These are phyloP conservation scores for Drosophila obscura DNA, from an alignment of 1,140 invertebrate genomes.

Conservation along the genomic window DNA sequence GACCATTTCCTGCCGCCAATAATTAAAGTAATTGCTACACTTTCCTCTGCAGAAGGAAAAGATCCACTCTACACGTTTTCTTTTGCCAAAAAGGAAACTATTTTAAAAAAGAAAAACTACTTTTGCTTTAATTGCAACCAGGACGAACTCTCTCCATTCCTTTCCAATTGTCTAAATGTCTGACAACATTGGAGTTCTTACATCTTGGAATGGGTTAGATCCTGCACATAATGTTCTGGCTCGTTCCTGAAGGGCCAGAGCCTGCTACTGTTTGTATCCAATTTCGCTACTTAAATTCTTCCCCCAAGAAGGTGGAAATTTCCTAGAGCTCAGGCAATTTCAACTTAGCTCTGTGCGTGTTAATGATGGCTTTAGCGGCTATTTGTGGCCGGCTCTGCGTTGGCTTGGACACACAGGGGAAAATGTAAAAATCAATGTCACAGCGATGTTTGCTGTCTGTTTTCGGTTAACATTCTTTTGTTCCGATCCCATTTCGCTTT, in stretches of 20 bases:
- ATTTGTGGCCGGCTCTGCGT: slow-evolving; percentile 69
- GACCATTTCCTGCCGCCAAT: slow-evolving; percentile 80
- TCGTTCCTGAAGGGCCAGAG: slow-evolving; percentile 38
- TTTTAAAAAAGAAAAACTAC: slow-evolving; percentile 81
- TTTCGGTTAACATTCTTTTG: slow-evolving; percentile 78
- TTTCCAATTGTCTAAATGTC: slow-evolving; percentile 57
- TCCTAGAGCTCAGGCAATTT: slow-evolving; percentile 8
- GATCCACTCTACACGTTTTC: slow-evolving; percentile 33
- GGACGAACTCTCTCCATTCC: slow-evolving; percentile 39
- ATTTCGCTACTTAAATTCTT: slow-evolving; percentile 67
- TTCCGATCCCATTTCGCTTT: slow-evolving; percentile 60
- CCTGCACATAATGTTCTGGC: slow-evolving; percentile 7
- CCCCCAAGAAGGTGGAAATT: slow-evolving; percentile 3
- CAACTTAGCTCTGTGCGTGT: slow-evolving; percentile 58
- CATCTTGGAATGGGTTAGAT: slow-evolving; percentile 28
- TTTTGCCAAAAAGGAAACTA: slow-evolving; percentile 78
- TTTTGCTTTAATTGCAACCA: slow-evolving; percentile 80
- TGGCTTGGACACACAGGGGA: slow-evolving; percentile 33
- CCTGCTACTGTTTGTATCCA: slow-evolving; percentile 77
- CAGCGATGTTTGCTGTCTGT: slow-evolving; percentile 78
- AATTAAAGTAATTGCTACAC: slow-evolving; percentile 82
- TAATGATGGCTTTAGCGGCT: slow-evolving; percentile 76
- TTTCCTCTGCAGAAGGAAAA: slow-evolving; percentile 53
- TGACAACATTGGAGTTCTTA: slow-evolving; percentile 62
- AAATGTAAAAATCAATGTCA: slow-evolving; percentile 79